Percentiles rank a stretch among this genome's conserved stretches.
These are phyloP conservation scores for Gorsachius goisagi DNA, from an alignment of 2,113 vertebrate genomes.

Conservation along the genomic window DNA sequence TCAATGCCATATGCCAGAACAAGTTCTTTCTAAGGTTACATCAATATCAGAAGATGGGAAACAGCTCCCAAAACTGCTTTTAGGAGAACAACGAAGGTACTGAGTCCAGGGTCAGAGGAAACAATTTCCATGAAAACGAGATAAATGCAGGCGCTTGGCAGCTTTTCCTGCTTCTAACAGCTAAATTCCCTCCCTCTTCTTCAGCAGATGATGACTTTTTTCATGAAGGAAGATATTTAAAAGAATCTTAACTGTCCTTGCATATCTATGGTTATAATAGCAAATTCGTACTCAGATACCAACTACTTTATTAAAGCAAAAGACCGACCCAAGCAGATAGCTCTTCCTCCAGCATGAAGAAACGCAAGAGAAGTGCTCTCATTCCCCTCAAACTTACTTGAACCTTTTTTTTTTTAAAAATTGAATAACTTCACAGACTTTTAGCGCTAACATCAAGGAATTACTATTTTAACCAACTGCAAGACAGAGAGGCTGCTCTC, in stretches of 20 bases:
- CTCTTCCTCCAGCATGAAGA: not conserved
- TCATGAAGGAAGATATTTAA: not conserved
- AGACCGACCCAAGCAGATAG: not conserved
- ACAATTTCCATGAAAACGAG: not conserved
- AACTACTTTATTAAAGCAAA: not conserved
- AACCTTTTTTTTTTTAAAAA: not conserved
- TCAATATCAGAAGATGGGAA: constrained; percentile 31
- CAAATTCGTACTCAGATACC: not conserved
- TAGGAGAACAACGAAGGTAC: not conserved
- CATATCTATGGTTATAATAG: not conserved
- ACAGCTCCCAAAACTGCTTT: not conserved
- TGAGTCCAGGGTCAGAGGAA: not conserved
- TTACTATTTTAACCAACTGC: not conserved
- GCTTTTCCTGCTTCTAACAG: not conserved
- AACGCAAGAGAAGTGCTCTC: not conserved
- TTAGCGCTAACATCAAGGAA: not conserved
- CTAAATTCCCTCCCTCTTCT: not conserved
- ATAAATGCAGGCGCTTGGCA: not conserved
- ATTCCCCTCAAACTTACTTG: not conserved
- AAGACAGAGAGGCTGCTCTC: not conserved
- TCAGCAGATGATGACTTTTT: not conserved
- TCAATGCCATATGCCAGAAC: constrained; percentile 20
- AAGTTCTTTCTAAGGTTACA: constrained; percentile 24
- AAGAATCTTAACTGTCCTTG: not conserved
- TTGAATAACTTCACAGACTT: not conserved